Conservation (phyloP, 2,888 invertebrate genomes). For the Sesamia inferens region DNA sequence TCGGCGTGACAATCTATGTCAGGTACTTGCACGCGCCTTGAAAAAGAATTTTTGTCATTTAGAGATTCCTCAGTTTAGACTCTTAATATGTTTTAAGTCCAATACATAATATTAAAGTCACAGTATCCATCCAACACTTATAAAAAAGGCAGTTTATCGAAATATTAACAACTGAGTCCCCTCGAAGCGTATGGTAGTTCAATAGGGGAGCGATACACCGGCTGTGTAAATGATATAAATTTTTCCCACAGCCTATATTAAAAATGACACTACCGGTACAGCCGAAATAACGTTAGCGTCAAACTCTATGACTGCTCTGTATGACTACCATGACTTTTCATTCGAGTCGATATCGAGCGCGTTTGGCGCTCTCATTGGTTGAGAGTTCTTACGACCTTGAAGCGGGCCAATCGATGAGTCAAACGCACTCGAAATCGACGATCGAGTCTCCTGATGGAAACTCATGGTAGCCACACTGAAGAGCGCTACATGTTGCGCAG, state of each 20-base stretch:
- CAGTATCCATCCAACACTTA: constrained; percentile 44
- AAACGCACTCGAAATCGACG: too few species aligned
- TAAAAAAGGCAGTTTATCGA: constrained; percentile 56
- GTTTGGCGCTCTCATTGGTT: too few species aligned
- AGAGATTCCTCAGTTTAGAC: constrained; percentile 29
- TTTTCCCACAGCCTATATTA: constrained; percentile 18
- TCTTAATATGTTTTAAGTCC: constrained; percentile 26
- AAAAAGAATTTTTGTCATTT: constrained; percentile 35
- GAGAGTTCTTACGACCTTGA: too few species aligned
- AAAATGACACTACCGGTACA: constrained; percentile 27
- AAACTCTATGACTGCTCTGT: too few species aligned
- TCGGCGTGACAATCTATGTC: constrained; percentile 51
- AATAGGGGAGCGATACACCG: constrained; percentile 9
- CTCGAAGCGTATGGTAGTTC: constrained; percentile 11
- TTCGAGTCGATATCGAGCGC: too few species aligned
- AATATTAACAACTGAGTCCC: constrained; percentile 21
- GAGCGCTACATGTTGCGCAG: background rate
- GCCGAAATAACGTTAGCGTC: background rate
- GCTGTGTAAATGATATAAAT: constrained; percentile 4
- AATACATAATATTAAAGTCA: constrained; percentile 44
- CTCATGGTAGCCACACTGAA: background rate
- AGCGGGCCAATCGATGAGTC: too few species aligned
- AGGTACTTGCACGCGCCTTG: constrained; percentile 61
- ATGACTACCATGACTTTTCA: too few species aligned
- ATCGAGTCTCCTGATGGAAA: too few species aligned